These are phyloP conservation scores for Mus spretus DNA, from an alignment of 2,797 vertebrate genomes.

Conservation along the genomic window DNA sequence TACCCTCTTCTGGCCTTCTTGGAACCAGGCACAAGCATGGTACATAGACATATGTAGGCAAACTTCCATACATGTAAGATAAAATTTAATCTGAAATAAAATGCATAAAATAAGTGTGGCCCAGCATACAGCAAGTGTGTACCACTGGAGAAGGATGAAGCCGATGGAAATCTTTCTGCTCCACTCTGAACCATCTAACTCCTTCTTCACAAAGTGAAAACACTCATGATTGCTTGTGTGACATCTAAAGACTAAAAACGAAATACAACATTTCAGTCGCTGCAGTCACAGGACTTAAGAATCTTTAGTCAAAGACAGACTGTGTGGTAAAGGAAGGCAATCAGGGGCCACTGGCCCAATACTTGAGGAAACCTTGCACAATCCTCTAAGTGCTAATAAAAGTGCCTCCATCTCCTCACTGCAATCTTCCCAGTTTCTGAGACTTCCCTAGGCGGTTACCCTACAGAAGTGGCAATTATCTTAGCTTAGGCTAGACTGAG, in stretches of 20 bases:
- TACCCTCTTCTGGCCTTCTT: background rate
- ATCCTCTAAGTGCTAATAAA: background rate
- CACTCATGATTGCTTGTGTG: conserved; percentile 41
- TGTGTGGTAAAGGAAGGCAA: conserved; percentile 6
- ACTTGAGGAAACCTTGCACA: conserved; percentile 3
- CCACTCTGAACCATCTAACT: conserved; percentile 43
- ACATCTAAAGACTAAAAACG: conserved; percentile 71
- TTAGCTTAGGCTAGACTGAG: background rate
- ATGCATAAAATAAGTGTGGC: conserved; percentile 6
- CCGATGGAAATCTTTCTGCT: conserved; percentile 12
- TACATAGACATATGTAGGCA: background rate
- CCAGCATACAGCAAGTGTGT: background rate
- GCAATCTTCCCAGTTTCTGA: background rate
- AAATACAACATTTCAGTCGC: conserved; percentile 47
- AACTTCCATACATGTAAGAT: background rate
- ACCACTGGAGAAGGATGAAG: conserved; percentile 47
- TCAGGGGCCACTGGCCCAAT: background rate
- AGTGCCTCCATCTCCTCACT: background rate
- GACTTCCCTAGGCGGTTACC: background rate
- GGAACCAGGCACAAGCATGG: background rate
- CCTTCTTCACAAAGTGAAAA: conserved; percentile 60
- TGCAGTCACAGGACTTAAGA: conserved; percentile 27
- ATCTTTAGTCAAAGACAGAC: conserved; percentile 61
- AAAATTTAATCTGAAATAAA: background rate
- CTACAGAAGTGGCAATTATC: background rate